Evolutionary conservation across 2,797 vertebrate genomes (phyloP), one percentile per base, ranked within the genome.

Genomic region (Cephalopachus bancanus): DNA sequence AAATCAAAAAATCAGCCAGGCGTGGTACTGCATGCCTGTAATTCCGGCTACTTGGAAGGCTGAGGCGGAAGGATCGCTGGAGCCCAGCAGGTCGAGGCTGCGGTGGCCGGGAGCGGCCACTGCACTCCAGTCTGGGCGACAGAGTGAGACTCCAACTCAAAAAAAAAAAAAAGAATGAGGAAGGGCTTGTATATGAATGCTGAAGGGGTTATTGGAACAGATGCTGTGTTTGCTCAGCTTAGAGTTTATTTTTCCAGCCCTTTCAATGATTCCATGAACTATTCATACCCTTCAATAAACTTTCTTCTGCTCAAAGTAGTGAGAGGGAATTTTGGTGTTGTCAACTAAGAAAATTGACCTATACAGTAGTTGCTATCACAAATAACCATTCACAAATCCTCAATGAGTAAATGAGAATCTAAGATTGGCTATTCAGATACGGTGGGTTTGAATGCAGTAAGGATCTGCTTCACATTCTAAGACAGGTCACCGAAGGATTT

Each of bases 381-480:
- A 95, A 64, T 87, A 71, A 22, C 44, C 44, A 5, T 44, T 80
- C 80, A n/a, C n/a, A 84, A 95, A 57, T 51, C 37, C 88, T 60
- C 53, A 51, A 89, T 57, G 57, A 76, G 80, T 64, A 71, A 72
- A 78, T 44, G 30, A 12, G 37, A 76, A 84, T 72, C 60, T 53
- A 83, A 75, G 64, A 62, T 30, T 91, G 87, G 60, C 51, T 87
- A 49, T 62, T 78, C 33, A 88, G 71, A 85, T 55, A 79, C 65
- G 65, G 71, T 67, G 33, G 60, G 19, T 72, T n/a, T 84, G 84
- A 90, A 86, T 84, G 16, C 19, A 83, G 55, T 84, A 51, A 87
- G 22, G 78, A 72, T 90, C 76, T 96, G 88, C 76, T 84, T 96
- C n/a, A 28, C 30, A 76, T 88, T 72, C 65, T 33, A 69, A 89